These are phyloP conservation scores for Sebastes fasciatus DNA, from an alignment of 2,113 vertebrate genomes.

Conservation along the genomic window DNA sequence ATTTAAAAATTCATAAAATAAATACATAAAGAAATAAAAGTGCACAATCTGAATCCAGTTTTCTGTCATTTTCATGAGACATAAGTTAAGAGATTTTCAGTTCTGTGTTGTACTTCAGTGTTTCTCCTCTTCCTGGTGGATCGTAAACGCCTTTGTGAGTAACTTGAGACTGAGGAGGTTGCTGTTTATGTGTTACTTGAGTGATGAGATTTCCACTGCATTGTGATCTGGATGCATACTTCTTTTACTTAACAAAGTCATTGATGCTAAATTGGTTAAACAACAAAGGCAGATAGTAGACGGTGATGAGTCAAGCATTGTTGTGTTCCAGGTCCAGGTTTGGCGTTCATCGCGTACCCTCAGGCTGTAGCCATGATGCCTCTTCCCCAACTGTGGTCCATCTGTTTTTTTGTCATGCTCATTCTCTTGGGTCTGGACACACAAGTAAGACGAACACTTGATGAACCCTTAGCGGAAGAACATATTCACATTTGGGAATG, in stretches of 20 bases:
- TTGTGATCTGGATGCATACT: neutral
- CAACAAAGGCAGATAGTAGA: neutral
- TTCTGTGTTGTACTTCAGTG: neutral
- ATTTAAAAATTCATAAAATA: too few relatives aligned
- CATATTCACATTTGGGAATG: neutral
- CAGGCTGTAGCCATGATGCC: conserved; percentile 86
- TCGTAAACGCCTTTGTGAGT: neutral
- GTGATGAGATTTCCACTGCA: neutral
- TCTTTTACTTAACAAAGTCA: neutral
- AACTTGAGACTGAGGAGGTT: neutral
- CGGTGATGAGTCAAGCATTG: neutral
- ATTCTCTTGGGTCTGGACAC: conserved; percentile 84
- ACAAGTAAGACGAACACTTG: conserved; percentile 66
- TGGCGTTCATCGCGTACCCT: conserved; percentile 85
- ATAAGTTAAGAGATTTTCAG: neutral
- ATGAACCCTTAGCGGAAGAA: neutral
- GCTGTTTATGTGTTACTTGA: neutral
- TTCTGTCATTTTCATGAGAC: too few relatives aligned
- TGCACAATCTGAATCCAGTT: neutral
- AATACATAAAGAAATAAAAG: too few relatives aligned
- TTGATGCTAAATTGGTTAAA: neutral
- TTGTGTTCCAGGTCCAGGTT: conserved; percentile 79
- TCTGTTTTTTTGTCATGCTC: conserved; percentile 84
- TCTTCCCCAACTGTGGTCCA: conserved; percentile 83
- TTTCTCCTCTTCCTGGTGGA: neutral